Evolutionary conservation across 1,140 invertebrate species (phyloP).

Genomic region (Bombus vancouverensis): DNA sequence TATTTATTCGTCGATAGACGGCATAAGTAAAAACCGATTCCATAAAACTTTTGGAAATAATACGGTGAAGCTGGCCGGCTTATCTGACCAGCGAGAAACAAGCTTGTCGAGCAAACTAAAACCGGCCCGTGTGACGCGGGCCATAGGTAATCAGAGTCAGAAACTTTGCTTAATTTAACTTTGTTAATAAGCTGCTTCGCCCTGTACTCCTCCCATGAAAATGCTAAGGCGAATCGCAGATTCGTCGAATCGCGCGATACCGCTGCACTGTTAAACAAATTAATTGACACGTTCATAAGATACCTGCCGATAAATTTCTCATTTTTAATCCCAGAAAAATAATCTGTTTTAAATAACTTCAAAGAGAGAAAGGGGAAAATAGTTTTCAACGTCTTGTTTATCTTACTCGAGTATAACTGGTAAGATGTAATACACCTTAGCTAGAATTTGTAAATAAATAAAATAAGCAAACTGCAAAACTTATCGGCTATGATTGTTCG

Average conservation of each 20-base stretch:
- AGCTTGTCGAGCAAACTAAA: slow-evolving; percentile 37
- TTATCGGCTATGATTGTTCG: no score
- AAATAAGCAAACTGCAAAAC: no score
- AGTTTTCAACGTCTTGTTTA: no score
- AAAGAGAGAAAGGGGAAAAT: no score
- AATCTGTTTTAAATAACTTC: no score
- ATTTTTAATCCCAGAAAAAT: no score
- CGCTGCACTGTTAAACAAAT: background rate
- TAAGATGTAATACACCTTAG: no score
- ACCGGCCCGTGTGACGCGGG: slow-evolving; percentile 18
- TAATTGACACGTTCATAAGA: slow-evolving; percentile 1
- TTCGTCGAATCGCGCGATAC: background rate
- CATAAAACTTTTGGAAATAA: slow-evolving; percentile 1
- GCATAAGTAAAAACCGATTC: background rate
- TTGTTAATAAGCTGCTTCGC: slow-evolving; percentile 64
- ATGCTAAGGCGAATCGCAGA: background rate
- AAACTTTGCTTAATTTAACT: slow-evolving; percentile 68
- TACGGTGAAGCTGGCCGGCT: background rate
- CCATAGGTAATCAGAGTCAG: slow-evolving; percentile 49
- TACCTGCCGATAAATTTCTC: no score
- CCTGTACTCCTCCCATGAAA: slow-evolving; percentile 32
- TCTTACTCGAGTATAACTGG: no score
- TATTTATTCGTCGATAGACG: background rate
- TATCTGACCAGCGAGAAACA: background rate
- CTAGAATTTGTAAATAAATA: no score